Conservation (phyloP, 2,888 invertebrate species). For the Colostygia pectinataria region DNA sequence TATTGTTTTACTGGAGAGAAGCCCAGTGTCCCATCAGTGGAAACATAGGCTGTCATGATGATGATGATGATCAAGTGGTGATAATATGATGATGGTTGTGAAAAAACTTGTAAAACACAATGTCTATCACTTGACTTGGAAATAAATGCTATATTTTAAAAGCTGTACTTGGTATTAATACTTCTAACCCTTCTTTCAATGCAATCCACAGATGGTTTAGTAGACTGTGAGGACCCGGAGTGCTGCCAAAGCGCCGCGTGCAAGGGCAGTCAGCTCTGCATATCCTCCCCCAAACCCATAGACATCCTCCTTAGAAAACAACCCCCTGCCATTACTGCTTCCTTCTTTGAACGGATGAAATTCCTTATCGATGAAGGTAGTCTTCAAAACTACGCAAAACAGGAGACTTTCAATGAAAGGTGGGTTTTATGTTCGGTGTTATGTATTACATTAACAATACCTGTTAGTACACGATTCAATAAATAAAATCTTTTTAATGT, state of each 20-base stretch:
- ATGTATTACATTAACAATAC: constrained; percentile 42
- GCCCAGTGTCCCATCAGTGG: no score
- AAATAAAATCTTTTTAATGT: constrained; percentile 1
- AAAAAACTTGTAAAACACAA: no score
- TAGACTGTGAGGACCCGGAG: constrained; percentile 99
- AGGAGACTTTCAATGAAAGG: constrained; percentile 99
- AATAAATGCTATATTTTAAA: no score
- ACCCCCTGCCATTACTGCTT: constrained; percentile 97
- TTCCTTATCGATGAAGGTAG: constrained; percentile 99
- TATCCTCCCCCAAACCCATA: constrained; percentile 96
- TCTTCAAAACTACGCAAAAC: constrained; percentile 97
- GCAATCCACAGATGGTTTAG: constrained; percentile 90
- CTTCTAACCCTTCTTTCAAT: constrained; percentile 1
- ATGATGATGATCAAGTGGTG: no score
- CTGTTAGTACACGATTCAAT: constrained; percentile 26
- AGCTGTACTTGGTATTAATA: no score
- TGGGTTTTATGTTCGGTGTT: constrained; percentile 83
- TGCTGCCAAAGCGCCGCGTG: constrained; percentile 94
- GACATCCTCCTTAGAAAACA: constrained; percentile 97
- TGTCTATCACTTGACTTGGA: no score
- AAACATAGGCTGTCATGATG: no score
- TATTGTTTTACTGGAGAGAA: no score
- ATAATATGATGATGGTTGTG: no score
- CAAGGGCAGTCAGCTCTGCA: constrained; percentile 94
- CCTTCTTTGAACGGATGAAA: constrained; percentile 99